These are phyloP conservation scores for Rallus limicola DNA, from an alignment of 2,113 vertebrate species.

Conservation along the genomic window DNA sequence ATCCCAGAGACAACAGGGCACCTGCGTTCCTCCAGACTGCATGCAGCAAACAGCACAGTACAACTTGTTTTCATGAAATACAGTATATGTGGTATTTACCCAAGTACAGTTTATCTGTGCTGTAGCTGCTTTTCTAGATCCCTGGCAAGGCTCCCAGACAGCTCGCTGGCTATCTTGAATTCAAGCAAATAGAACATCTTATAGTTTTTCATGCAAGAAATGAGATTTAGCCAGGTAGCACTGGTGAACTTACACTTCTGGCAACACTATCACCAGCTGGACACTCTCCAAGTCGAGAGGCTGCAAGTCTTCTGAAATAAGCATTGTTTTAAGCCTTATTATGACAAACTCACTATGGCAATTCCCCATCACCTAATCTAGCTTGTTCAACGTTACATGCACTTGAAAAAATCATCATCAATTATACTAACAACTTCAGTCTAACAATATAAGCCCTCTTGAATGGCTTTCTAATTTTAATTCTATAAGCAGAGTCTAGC, in stretches of 20 bases:
- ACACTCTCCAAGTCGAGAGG: background rate
- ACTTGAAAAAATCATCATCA: background rate
- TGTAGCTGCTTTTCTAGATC: background rate
- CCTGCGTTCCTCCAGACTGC: background rate
- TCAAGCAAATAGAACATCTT: background rate
- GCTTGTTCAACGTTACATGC: background rate
- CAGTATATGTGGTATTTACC: background rate
- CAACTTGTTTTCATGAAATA: background rate
- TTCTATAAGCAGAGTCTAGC: background rate
- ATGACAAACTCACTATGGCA: background rate
- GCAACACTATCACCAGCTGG: background rate
- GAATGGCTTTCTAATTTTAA: conserved; percentile 2
- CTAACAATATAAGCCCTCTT: background rate
- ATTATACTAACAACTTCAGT: background rate
- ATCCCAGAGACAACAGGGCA: background rate
- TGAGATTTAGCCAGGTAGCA: background rate
- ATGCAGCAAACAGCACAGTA: background rate
- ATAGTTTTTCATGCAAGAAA: background rate
- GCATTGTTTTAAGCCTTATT: background rate
- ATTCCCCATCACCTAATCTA: background rate
- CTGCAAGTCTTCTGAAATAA: background rate
- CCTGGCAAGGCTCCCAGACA: background rate
- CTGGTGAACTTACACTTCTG: background rate
- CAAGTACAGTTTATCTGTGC: background rate
- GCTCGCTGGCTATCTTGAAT: background rate